Percentiles rank a stretch among this genome's conserved stretches.
These are phyloP conservation scores for Helicolenus hilgendorfi DNA, from an alignment of 2,797 vertebrate species.

Conservation along the genomic window DNA sequence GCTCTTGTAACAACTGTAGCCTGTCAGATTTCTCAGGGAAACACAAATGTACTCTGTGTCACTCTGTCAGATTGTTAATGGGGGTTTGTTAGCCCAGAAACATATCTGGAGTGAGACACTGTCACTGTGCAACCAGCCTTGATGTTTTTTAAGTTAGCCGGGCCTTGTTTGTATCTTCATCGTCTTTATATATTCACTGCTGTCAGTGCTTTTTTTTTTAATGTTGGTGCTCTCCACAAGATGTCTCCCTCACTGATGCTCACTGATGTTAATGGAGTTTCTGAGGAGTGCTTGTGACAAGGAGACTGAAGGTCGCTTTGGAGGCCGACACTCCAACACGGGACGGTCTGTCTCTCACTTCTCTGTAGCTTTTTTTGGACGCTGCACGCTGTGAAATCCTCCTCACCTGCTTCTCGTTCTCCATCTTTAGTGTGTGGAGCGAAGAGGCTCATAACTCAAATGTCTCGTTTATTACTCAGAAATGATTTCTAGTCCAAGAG, in stretches of 20 bases:
- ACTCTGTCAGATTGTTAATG: slow-evolving; percentile 81
- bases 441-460: background rate
- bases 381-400: background rate
- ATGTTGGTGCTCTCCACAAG: slow-evolving; percentile 72
- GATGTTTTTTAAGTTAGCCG: slow-evolving; percentile 46
- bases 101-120: slow-evolving; percentile 46
- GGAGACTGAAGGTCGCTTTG: slow-evolving; percentile 80
- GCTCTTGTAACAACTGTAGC: slow-evolving; percentile 80
- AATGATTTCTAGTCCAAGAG: background rate
- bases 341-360: slow-evolving; percentile 36
- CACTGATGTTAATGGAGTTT: slow-evolving; percentile 73
- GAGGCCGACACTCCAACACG: slow-evolving; percentile 46
- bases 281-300: slow-evolving; percentile 77
- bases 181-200: slow-evolving; percentile 51
- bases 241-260: slow-evolving; percentile 78
- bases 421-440: background rate
- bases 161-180: slow-evolving; percentile 49
- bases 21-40: slow-evolving; percentile 81
- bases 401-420: slow-evolving; percentile 5
- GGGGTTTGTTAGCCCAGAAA: slow-evolving; percentile 73
- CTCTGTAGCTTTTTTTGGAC: slow-evolving; percentile 17
- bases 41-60: slow-evolving; percentile 85
- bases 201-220: slow-evolving; percentile 43
- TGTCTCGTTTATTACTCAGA: background rate
- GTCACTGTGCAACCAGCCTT: slow-evolving; percentile 65